A percentile compares a stretch with the other conserved stretches of the same genome.
These are phyloP conservation scores for Tetrao urogallus DNA, from an alignment of 2,113 vertebrate genomes.

Conservation along the genomic window DNA sequence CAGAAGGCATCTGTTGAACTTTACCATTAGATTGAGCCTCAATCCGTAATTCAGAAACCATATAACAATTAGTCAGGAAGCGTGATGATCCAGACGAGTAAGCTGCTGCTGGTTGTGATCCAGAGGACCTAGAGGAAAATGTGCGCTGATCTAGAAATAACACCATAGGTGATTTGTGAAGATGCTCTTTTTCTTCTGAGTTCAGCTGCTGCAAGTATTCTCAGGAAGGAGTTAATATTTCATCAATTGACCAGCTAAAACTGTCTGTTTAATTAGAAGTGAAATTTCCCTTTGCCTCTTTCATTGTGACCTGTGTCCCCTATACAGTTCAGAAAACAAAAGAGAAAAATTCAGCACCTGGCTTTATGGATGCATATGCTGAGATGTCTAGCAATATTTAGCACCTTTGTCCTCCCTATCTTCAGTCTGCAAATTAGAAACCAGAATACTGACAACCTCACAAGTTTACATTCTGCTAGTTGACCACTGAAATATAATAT, in stretches of 20 bases:
- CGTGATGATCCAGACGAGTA: not conserved
- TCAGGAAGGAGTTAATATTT: not conserved
- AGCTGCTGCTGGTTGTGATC: not conserved
- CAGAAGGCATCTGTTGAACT: not conserved
- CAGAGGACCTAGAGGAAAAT: not conserved
- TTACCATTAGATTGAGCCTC: not conserved
- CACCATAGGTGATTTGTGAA: not conserved
- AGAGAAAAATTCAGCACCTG: not conserved
- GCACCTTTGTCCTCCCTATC: not conserved
- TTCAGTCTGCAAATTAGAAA: not conserved
- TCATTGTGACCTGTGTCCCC: not conserved
- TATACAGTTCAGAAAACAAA: not conserved
- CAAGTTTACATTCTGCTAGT: not conserved
- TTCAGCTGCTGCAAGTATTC: not conserved
- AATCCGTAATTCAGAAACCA: not conserved
- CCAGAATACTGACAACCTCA: not conserved
- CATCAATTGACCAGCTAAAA: not conserved
- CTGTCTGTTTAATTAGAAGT: not conserved
- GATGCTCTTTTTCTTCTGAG: not conserved
- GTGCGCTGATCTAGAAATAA: not conserved
- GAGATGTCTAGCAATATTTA: not conserved
- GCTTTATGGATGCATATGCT: not conserved
- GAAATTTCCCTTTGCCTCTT: not conserved
- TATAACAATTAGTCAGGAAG: conserved; percentile 15
- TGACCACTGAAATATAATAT: not conserved